These are phyloP conservation scores for Dinothrombium tinctorium DNA, from an alignment of 1,140 invertebrate species.

Conservation along the genomic window DNA sequence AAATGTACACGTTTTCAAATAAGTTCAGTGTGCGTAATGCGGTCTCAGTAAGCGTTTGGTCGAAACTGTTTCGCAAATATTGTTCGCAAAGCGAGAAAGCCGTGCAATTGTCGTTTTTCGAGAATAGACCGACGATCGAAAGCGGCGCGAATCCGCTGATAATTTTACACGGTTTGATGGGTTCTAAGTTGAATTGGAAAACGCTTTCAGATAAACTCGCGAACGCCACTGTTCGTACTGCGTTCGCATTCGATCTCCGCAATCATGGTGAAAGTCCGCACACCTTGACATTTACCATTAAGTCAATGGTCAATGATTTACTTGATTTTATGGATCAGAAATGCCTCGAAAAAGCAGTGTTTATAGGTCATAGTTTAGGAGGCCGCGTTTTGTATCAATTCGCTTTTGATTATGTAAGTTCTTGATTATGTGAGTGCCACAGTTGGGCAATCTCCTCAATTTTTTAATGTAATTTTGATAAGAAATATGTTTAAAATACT, in stretches of 20 bases:
- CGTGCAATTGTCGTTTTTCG: too few relatives aligned
- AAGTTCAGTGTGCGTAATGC: too few relatives aligned
- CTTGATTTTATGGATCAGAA: not conserved
- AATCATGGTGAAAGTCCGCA: slow-evolving; percentile 5
- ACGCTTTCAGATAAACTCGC: not conserved
- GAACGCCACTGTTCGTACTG: not conserved
- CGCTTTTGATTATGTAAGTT: not conserved
- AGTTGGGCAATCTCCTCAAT: too few relatives aligned
- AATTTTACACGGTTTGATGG: slow-evolving; percentile 4
- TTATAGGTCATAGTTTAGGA: slow-evolving; percentile 2
- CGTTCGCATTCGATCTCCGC: not conserved
- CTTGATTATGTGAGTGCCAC: not conserved
- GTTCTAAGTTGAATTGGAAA: slow-evolving; percentile 1
- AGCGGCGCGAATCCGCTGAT: not conserved
- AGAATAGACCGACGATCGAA: too few relatives aligned
- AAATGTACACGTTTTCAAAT: too few relatives aligned
- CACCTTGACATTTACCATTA: not conserved
- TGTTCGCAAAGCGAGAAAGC: too few relatives aligned
- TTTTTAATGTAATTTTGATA: not conserved
- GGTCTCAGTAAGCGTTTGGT: too few relatives aligned
- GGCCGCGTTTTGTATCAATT: slow-evolving; percentile 1
- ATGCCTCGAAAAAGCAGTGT: not conserved
- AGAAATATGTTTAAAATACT: not conserved
- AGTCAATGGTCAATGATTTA: not conserved
- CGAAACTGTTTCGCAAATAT: too few relatives aligned